Conservation (phyloP, 2,113 vertebrate species). For the Lipophrys pholis region DNA sequence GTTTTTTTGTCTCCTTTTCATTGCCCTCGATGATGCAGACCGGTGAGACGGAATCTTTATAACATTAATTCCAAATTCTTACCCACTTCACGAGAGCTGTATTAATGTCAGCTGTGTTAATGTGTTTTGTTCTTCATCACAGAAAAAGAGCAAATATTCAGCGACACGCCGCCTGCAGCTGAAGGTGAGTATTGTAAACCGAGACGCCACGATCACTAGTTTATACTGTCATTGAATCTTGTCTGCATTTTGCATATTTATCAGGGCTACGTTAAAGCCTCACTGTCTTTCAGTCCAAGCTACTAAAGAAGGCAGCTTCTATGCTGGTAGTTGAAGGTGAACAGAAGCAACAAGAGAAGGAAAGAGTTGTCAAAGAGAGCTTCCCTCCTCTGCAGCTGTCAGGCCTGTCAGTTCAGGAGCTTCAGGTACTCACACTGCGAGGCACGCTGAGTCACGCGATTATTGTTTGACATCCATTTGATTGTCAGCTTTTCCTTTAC, state of each 20-base stretch:
- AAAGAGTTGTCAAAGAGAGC: slow-evolving; percentile 67
- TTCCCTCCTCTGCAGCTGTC: slow-evolving; percentile 76
- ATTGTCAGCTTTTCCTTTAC: background rate
- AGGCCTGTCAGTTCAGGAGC: slow-evolving; percentile 78
- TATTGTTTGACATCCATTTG: background rate
- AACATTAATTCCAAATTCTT: background rate
- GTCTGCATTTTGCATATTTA: background rate
- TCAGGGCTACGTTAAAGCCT: background rate
- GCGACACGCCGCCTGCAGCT: slow-evolving; percentile 77
- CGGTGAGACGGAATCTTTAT: slow-evolving; percentile 55
- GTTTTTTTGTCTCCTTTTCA: slow-evolving; percentile 20
- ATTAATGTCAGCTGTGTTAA: background rate
- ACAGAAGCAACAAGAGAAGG: slow-evolving; percentile 69
- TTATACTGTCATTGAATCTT: background rate
- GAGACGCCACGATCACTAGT: too few relatives aligned
- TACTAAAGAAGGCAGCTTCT: slow-evolving; percentile 77
- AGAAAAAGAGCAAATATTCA: slow-evolving; percentile 81
- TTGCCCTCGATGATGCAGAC: slow-evolving; percentile 45
- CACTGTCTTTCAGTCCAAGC: slow-evolving; percentile 64
- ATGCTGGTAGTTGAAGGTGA: slow-evolving; percentile 78
- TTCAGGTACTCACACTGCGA: slow-evolving; percentile 73
- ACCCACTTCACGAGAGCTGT: background rate
- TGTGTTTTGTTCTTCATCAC: background rate
- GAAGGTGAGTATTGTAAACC: slow-evolving; percentile 63
- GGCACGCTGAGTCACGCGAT: background rate